Evolutionary conservation across 2,797 vertebrate species (phyloP), one percentile per base, ranked within the genome.

Genomic region (Aplochiton taeniatus): DNA sequence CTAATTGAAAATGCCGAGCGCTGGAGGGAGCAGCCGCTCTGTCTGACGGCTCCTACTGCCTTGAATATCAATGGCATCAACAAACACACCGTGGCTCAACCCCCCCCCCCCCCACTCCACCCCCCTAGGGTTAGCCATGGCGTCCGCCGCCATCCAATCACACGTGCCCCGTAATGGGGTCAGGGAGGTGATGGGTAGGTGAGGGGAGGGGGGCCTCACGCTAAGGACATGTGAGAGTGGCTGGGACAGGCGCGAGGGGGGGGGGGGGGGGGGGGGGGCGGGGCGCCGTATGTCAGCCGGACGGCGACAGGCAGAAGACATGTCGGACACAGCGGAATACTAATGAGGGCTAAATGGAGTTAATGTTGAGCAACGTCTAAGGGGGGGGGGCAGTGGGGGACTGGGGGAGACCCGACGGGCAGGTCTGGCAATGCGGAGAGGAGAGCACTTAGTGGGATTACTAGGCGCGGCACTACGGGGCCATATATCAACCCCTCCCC

Each of bases 371-470:
- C 71, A 68, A 68, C 62, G 70, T 68, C 73, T 61, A 54, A 67
- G 73, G 68, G 64, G 61, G 63, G 4, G 16, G 75, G 74, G 20
- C 18, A 1, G n/a, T 14, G 60, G 20, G 48, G 17, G n/a, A 8
- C 8, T 19, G 16, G n/a, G 72, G 45, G 44, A 73, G 81, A 83
- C 62, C 55, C 45, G 73, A 73, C 77, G 78, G 77, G 74, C 12
- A 73, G 81, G 76, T 60, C 75, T 75, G 11, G 12, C 45, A 50
- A 49, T 89, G 85, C 88, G 81, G 84, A 78, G 84, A 78, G 78
- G 64, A 79, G 70, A 85, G 87, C 91, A 92, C 89, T 92, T 88
- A 90, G 81, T 66, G 6, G 77, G 81, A 92, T 92, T 92, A 86
- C 77, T 81, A 82, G 81, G 86, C 60, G 68, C 76, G 83, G 79